phyloP scores from a whole-genome alignment of 2,888 invertebrate genomes.

The Argynnis bischoffii region DNA sequence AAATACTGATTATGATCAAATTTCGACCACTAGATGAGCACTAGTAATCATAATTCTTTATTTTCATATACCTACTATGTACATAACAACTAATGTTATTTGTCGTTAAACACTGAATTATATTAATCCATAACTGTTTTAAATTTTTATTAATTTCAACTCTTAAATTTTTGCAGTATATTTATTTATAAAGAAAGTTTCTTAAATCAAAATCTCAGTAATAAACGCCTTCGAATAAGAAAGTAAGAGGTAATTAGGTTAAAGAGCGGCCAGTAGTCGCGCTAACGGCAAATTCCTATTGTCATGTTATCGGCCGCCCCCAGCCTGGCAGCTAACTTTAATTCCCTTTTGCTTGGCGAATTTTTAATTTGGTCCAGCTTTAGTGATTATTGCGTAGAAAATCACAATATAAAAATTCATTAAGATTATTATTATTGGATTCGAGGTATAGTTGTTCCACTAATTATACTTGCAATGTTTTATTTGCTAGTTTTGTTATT shows the following conservation, averaged over 20 bases:
- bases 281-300: constrained; percentile 73
- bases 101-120: too few species aligned
- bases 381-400: constrained; percentile 40
- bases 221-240: constrained; percentile 36
- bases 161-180: neutral
- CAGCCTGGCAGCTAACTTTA: constrained; percentile 70
- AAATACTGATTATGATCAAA: neutral
- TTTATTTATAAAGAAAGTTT: neutral
- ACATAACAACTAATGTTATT: neutral
- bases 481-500: too few species aligned
- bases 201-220: constrained; percentile 19
- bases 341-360: constrained; percentile 69
- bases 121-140: neutral
- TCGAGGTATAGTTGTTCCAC: too few species aligned
- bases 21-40: too few species aligned
- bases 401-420: constrained; percentile 23
- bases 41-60: neutral
- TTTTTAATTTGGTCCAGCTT: constrained; percentile 69
- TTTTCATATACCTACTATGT: neutral
- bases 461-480: too few species aligned
- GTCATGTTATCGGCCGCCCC: constrained; percentile 71
- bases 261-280: constrained; percentile 53
- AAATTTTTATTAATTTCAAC: neutral
- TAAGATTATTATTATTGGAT: constrained; percentile 2
- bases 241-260: constrained; percentile 65